These are phyloP conservation scores for Elegia similella DNA, from an alignment of 2,888 invertebrate genomes.

Conservation along the genomic window DNA sequence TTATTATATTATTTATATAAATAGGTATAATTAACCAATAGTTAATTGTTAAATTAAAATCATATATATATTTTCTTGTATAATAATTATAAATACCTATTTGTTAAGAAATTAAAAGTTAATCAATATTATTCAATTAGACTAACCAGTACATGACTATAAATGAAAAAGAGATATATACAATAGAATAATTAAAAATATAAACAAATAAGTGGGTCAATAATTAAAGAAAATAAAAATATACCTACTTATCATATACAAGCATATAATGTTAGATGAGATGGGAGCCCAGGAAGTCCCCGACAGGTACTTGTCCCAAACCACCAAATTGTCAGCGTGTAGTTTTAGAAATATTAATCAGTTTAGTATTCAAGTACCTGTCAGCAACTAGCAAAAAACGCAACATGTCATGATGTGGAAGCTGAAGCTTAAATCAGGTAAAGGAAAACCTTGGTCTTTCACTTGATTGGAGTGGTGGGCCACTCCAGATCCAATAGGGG, in stretches of 20 bases:
- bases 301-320: conserved; percentile 2
- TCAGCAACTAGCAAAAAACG: conserved; percentile 62
- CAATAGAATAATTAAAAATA: neutral
- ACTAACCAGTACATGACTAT: too few relatives aligned
- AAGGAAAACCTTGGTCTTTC: conserved; percentile 81
- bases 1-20: neutral
- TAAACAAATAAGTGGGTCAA: neutral
- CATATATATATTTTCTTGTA: too few relatives aligned
- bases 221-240: neutral
- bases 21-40: too few relatives aligned
- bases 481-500: conserved; percentile 73
- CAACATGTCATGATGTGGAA: conserved; percentile 63
- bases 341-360: conserved; percentile 9
- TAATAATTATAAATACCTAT: too few relatives aligned
- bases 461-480: conserved; percentile 73
- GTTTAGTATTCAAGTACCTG: conserved; percentile 31
- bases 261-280: conserved; percentile 10
- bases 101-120: too few relatives aligned
- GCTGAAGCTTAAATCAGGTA: conserved; percentile 54
- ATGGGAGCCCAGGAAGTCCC: conserved; percentile 4
- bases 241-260: neutral
- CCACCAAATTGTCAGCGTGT: conserved; percentile 3
- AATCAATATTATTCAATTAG: too few relatives aligned
- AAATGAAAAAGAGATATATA: too few relatives aligned
- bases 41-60: too few relatives aligned